These are phyloP conservation scores for Pelobates cultripes DNA, from an alignment of 2,797 vertebrate species.

Conservation along the genomic window DNA sequence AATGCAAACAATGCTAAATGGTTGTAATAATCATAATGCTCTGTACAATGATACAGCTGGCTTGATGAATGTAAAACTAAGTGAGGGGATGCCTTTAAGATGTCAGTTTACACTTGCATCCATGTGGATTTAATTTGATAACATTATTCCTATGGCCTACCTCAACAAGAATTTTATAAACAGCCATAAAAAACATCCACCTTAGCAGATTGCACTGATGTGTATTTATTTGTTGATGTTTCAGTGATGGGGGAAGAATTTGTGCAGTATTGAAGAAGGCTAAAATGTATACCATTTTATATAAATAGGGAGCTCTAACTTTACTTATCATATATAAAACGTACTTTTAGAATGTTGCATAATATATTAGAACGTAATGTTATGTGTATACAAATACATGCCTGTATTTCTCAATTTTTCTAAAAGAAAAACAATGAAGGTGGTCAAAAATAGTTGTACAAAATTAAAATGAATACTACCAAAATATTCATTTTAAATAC, in stretches of 20 bases:
- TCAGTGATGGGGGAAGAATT: constrained; percentile 28
- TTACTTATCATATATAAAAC: no score
- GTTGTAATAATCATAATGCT: constrained; percentile 15
- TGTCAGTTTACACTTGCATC: constrained; percentile 50
- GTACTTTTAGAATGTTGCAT: no score
- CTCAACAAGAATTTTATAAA: constrained; percentile 55
- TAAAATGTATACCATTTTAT: background rate
- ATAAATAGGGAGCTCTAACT: no score
- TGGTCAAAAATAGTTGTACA: no score
- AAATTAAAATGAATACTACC: no score
- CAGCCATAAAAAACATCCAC: constrained; percentile 49
- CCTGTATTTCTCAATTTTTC: no score
- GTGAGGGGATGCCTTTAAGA: constrained; percentile 46
- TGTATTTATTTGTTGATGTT: constrained; percentile 40
- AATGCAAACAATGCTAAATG: no score
- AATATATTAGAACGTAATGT: no score
- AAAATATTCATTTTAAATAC: no score
- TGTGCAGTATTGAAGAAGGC: constrained; percentile 19
- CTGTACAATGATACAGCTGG: constrained; percentile 43
- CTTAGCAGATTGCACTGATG: constrained; percentile 43
- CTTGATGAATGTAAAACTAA: constrained; percentile 42
- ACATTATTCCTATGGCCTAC: constrained; percentile 48
- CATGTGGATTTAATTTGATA: constrained; percentile 53
- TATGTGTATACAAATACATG: no score
- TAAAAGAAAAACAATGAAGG: no score